Conservation (phyloP, 1,140 invertebrate species). For the Brachionus angularis region DNA sequence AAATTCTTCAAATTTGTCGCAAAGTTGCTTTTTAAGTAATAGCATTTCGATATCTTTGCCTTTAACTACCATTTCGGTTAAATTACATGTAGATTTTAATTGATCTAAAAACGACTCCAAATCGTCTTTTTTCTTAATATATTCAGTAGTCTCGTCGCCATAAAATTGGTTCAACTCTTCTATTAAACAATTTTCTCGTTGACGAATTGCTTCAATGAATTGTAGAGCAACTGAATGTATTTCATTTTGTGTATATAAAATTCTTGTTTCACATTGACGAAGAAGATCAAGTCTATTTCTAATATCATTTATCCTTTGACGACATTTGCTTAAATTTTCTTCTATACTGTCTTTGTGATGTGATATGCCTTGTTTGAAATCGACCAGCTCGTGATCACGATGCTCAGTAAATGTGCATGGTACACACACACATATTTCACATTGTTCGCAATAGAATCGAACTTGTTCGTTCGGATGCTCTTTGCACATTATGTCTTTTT, state of each 20-base stretch:
- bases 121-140: constrained; percentile 53
- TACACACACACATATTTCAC: constrained; percentile 58
- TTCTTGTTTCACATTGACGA: constrained; percentile 13
- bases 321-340: constrained; percentile 51
- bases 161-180: constrained; percentile 57
- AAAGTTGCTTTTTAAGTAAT: constrained; percentile 58
- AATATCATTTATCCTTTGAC: constrained; percentile 48
- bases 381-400: constrained; percentile 58
- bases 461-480: constrained; percentile 58
- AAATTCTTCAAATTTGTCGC: constrained; percentile 56
- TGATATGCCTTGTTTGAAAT: constrained; percentile 56
- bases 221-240: constrained; percentile 49
- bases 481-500: constrained; percentile 59
- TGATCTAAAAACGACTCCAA: constrained; percentile 55
- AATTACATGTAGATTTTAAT: constrained; percentile 56
- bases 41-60: constrained; percentile 60
- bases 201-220: constrained; percentile 52
- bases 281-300: constrained; percentile 13
- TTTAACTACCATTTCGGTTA: constrained; percentile 57
- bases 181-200: constrained; percentile 56
- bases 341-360: constrained; percentile 58
- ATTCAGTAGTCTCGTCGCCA: constrained; percentile 54
- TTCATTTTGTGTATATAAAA: constrained; percentile 18
- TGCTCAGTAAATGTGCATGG: constrained; percentile 59
- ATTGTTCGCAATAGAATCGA: constrained; percentile 59